Conservation (phyloP, 1,140 invertebrate genomes). For the Drosophila nebulosa region DNA sequence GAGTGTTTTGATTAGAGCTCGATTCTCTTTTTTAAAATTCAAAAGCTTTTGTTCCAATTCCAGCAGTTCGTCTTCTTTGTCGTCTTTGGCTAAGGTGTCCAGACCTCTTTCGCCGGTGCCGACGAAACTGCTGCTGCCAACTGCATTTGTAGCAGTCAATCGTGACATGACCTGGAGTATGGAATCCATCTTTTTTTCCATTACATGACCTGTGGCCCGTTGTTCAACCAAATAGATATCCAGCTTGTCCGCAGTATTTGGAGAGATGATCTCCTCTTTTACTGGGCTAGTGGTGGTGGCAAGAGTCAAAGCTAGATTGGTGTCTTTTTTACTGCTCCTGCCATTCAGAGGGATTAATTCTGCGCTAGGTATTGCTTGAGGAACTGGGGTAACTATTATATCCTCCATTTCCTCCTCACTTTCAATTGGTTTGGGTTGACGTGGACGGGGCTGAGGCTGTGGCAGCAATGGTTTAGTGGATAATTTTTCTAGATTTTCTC, state of each 20-base stretch:
- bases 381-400: not conserved
- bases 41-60: constrained; percentile 64
- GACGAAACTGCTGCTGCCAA: not conserved
- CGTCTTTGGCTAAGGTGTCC: not conserved
- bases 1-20: constrained; percentile 15
- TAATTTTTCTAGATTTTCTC: not conserved
- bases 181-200: constrained; percentile 45
- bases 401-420: not conserved
- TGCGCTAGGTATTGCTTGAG: not conserved
- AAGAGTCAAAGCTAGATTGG: not conserved
- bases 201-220: constrained; percentile 12
- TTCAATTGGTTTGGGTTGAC: not conserved
- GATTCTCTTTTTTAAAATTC: constrained; percentile 64
- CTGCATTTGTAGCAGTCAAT: constrained; percentile 8
- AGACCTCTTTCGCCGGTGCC: not conserved
- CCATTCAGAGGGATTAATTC: not conserved
- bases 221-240: constrained; percentile 24
- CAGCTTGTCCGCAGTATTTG: not conserved
- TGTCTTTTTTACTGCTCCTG: too few relatives aligned
- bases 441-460: not conserved
- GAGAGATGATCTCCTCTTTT: not conserved
- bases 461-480: not conserved
- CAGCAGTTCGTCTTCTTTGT: constrained; percentile 62
- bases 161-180: constrained; percentile 27
- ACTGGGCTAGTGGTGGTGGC: not conserved